phyloP scores from a whole-genome alignment of 1,140 invertebrate species.

The Eriocheir sinensis region DNA sequence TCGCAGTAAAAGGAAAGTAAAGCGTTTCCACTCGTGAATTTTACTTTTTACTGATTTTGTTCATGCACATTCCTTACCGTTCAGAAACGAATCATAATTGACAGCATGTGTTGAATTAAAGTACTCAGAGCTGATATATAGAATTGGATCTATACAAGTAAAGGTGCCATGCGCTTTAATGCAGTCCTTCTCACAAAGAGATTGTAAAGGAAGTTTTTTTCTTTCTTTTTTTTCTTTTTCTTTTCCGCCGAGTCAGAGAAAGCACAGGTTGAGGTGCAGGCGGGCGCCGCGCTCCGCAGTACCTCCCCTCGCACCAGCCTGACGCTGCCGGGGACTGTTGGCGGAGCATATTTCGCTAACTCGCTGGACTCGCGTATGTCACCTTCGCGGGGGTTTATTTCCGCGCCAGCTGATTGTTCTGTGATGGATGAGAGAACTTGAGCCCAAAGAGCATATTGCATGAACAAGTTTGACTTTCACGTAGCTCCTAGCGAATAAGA shows the following conservation, averaged over 20 bases:
- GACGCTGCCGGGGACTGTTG: slow-evolving; percentile 35
- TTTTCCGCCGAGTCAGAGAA: not conserved
- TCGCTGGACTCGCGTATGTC: not conserved
- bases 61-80: too few species aligned
- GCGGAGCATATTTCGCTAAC: slow-evolving; percentile 69
- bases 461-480: not conserved
- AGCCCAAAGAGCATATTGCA: not conserved
- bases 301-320: slow-evolving; percentile 62
- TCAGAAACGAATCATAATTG: too few species aligned
- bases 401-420: slow-evolving; percentile 34
- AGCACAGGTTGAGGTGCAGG: slow-evolving; percentile 19
- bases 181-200: too few species aligned
- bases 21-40: too few species aligned
- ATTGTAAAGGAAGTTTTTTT: not conserved
- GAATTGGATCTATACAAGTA: too few species aligned
- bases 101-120: too few species aligned
- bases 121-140: too few species aligned
- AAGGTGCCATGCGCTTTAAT: too few species aligned
- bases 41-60: too few species aligned
- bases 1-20: too few species aligned
- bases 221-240: not conserved
- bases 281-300: slow-evolving; percentile 44
- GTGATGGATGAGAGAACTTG: not conserved
- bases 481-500: not conserved
- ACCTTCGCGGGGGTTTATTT: slow-evolving; percentile 40